Base-by-base conservation (phyloP, 2,888 invertebrate species). In the Lasioglossum calceatum region DNA sequence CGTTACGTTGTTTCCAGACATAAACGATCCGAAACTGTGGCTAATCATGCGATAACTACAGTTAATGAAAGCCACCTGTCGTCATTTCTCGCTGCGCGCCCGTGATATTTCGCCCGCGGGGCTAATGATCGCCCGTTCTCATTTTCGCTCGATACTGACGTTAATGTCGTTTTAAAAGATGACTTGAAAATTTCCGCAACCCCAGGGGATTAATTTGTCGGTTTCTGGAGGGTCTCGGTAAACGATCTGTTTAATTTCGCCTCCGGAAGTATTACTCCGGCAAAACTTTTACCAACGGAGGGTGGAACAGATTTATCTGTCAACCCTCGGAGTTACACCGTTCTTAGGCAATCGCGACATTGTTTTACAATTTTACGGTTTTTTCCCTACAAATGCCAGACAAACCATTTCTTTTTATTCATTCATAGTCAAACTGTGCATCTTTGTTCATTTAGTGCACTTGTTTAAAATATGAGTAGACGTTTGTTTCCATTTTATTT, bases 221-320 rank as follows among this genome's bases (percentile, higher is more conserved):
- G 0, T n/a, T 64, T 50, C 44, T 39, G 32, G 54, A 42, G 32
- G 23, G 58, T 58, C 10, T 44, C 23, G 16, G 12, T 42, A 67
- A 36, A 79, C 64, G 32, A 67, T 79, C 54, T 44, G 74, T 82
- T 78, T 67, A 27, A 42, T 39, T 74, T 74, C 42, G 16, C 14
- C 16, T 16, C 4, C 0, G n/a, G 50, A 79, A 71, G 54, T 75
- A 79, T 79, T 32, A 75, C 67, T 58, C 27, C 47, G 27, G 2
- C 42, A 12, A 73, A 82, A 79, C 54, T 79, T 74, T 74, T 42
- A 79, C 73, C 73, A n/a, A 10, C 19, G 4, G 8, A 47, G 61
- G 36, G 44, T 2, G 72, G 23, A 8, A 82, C 54, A 23, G 32
- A 67, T 72, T 67, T n/a, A 42, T 54, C 47, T 42, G 14, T 47